phyloP scores from a whole-genome alignment of 2,797 vertebrate genomes.

The Pseudotriccus pelzelni region DNA sequence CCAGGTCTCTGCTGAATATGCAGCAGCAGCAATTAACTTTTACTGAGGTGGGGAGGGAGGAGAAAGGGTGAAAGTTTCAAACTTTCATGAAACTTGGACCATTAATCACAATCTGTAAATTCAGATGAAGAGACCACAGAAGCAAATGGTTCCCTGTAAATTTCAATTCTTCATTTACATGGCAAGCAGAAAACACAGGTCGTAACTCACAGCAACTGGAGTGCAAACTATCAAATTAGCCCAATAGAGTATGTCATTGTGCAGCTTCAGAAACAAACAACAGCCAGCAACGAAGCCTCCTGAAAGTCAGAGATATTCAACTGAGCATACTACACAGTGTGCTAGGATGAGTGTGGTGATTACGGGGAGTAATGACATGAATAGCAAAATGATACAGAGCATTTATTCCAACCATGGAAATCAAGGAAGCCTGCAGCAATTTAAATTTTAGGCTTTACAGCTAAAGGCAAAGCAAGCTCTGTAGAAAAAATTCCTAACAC shows the following conservation, averaged over 20 bases:
- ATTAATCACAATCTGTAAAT: background rate
- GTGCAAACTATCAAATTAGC: slow-evolving; percentile 66
- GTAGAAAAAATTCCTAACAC: background rate
- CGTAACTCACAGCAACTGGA: slow-evolving; percentile 55
- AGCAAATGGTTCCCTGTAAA: slow-evolving; percentile 22
- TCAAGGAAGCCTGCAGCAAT: slow-evolving; percentile 54
- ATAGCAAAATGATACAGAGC: slow-evolving; percentile 56
- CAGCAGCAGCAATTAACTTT: slow-evolving; percentile 33
- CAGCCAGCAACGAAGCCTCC: slow-evolving; percentile 30
- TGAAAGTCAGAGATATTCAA: slow-evolving; percentile 62
- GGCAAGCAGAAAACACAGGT: slow-evolving; percentile 43
- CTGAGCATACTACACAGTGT: slow-evolving; percentile 26
- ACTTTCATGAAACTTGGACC: background rate
- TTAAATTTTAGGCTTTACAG: slow-evolving; percentile 48
- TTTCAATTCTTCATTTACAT: slow-evolving; percentile 51
- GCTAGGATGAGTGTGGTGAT: slow-evolving; percentile 52
- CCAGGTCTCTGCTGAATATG: slow-evolving; percentile 6
- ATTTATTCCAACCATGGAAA: slow-evolving; percentile 55
- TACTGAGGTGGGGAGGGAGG: background rate
- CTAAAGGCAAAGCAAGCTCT: slow-evolving; percentile 31
- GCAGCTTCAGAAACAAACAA: slow-evolving; percentile 59
- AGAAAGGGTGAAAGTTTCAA: background rate
- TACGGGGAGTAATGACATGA: slow-evolving; percentile 60
- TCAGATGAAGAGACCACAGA: slow-evolving; percentile 5
- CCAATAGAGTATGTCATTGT: slow-evolving; percentile 60